Base-by-base conservation (phyloP, 2,797 vertebrate species). In the Chrysocyon brachyurus region DNA sequence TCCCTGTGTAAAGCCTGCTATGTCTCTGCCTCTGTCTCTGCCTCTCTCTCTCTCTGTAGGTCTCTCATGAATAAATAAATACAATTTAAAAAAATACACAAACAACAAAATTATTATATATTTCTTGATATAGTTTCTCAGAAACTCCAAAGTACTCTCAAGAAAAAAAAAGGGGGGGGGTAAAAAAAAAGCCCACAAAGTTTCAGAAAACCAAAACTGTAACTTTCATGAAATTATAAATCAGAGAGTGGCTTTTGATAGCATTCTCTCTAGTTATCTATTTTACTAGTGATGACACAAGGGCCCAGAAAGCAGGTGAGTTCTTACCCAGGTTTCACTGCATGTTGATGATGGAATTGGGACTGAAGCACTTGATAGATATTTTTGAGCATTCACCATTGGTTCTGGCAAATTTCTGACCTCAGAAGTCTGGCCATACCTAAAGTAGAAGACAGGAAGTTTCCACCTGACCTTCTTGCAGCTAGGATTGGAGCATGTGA, bases 401-500 rank as follows among this genome's bases (percentile, higher is more conserved):
- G 40, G 14, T n/a, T 49, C 16, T 28, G 28, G 28, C 46, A 28
- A 49, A 49, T 52, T 68, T 75, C 28, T 16, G 31, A 15, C 28
- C 17, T 61, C 24, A 5, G 54, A n/a, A 73, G 64, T 15, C n/a
- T 2, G 3, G 26, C 8, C 11, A 12, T 49, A 54, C n/a, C 21
- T 36, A 15, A 7, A 56, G 26, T 21, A 2, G 19, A 90, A 70
- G 40, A 26, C 26, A 90, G 24, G 56, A 68, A 93, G 24, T 75
- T 36, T 24, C 8, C 10, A 33, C 21, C 22, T 28, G 1, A 46
- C 36, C 28, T 16, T 33, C 28, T 52, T 57, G 7, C 10, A 64
- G 6, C 70, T 49, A 24, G 0, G 6, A 3, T 46, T 21, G 3
- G 1, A 52, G 21, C 8, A 28, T 1, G 2, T n/a, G 33, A 54